phyloP scores from a whole-genome alignment of 2,888 invertebrate genomes.

The Pediacus dermestoides region DNA sequence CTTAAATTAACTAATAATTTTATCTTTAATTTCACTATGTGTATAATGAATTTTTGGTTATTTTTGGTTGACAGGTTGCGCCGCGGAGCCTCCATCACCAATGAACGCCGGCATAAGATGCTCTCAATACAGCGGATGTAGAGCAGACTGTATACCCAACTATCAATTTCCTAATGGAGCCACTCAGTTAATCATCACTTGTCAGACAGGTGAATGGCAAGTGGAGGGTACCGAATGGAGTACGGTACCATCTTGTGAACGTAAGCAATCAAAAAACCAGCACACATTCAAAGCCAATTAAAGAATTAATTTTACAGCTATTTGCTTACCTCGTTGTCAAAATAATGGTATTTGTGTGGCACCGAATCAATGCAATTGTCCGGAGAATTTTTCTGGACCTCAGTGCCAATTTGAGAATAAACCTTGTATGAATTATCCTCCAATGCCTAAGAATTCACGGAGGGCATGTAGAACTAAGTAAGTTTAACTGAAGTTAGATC shows the following conservation, averaged over 20 bases:
- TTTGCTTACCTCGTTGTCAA: conserved; percentile 70
- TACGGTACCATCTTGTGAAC: conserved; percentile 60
- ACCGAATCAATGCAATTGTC: conserved; percentile 73
- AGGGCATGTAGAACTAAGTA: conserved; percentile 64
- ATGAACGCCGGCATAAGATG: conserved; percentile 44
- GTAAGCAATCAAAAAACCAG: conserved; percentile 43
- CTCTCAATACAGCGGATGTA: conserved; percentile 51
- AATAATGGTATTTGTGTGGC: conserved; percentile 78
- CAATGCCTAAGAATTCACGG: conserved; percentile 62
- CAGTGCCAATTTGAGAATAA: conserved; percentile 72
- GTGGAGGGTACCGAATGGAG: conserved; percentile 49
- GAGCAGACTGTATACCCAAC: conserved; percentile 50
- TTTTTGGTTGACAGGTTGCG: conserved; percentile 38
- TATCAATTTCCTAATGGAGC: conserved; percentile 57
- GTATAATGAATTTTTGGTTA: conserved; percentile 6
- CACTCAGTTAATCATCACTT: conserved; percentile 49
- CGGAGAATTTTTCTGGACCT: conserved; percentile 67
- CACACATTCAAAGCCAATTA: neutral
- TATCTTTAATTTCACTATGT: neutral
- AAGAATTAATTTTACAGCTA: conserved; percentile 55
- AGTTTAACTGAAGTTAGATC: conserved; percentile 14
- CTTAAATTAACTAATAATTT: neutral
- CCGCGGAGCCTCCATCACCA: conserved; percentile 37
- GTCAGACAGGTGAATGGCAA: conserved; percentile 53
- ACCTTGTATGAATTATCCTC: conserved; percentile 65